Evolutionary conservation across 2,797 vertebrate species (phyloP), one percentile per base, ranked within the genome.

Genomic region (Pantherophis alleghaniensis): DNA sequence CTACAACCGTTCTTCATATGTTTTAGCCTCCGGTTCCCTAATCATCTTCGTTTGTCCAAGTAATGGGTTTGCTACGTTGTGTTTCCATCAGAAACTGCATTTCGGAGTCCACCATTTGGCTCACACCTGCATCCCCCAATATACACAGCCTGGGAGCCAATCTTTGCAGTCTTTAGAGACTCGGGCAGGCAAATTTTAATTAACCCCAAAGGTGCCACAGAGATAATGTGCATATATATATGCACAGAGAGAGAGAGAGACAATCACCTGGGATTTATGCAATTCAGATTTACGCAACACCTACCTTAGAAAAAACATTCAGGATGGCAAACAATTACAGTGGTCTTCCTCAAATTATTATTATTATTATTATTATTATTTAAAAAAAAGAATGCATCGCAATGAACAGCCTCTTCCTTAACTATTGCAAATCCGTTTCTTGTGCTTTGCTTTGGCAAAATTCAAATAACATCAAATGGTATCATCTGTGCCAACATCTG

Each of bases 61-160:
- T 96, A 95, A 94, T 90, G 51, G 28, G 91, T 92, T 95, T 91
- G 94, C 69, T 92, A 86, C 90, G 90, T 94, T 57, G 2, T 0
- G 87, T 89, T 97, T 96, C 94, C 95, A 95, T 92, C 94, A 60
- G 92, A 96, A 96, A 95, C 92, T 94, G 95, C 95, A 7, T 87
- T 92, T 69, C 90, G 95, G 94, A 95, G 94, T 94, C 56, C 5
- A 92, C 91, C 90, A 96, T 97, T 95, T 95, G 86, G 89, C 94
- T 96, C 95, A 94, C 95, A 96, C 95, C 95, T 97, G 96, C 96
- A 96, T 95, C 95, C 94, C 92, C 32, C 22, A 42, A 60, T 93
- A 92, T 91, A 63, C 93, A 94, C 69, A 87, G 56, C 95, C 96
- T 90, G 89, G 94, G 95, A 87, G 90, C 94, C 93, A 93, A 86